These are phyloP conservation scores for Amazona vittata DNA, from an alignment of 2,113 vertebrate genomes.

Conservation along the genomic window DNA sequence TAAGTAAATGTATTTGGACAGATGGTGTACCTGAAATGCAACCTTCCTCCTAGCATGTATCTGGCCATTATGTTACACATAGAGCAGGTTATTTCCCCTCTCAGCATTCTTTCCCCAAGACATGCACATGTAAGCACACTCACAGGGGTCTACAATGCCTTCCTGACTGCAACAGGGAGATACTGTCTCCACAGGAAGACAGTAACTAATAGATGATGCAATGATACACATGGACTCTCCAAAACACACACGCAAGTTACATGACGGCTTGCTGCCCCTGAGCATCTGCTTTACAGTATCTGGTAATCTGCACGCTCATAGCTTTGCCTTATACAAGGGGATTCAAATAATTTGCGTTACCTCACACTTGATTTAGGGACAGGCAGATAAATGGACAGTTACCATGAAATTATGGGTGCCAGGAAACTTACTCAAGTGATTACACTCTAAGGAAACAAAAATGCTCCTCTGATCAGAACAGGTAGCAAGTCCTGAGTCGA, in stretches of 20 bases:
- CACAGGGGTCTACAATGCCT: neutral
- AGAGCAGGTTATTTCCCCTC: neutral
- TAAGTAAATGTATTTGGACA: neutral
- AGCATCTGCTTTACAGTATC: neutral
- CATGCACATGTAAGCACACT: rapidly evolving
- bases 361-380: neutral
- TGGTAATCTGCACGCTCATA: neutral
- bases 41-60: neutral
- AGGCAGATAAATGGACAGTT: neutral
- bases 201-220: neutral
- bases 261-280: neutral
- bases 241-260: neutral
- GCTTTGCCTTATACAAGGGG: neutral
- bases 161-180: neutral
- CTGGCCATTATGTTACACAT: neutral
- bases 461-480: neutral
- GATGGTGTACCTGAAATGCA: neutral
- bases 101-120: neutral
- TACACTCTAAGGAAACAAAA: neutral
- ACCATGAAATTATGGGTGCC: neutral
- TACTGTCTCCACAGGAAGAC: neutral
- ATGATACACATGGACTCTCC: neutral
- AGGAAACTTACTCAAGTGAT: neutral
- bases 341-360: neutral
- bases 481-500: neutral